These are phyloP conservation scores for Speoplatyrhinus poulsoni DNA, from an alignment of 2,113 vertebrate species.

Conservation along the genomic window DNA sequence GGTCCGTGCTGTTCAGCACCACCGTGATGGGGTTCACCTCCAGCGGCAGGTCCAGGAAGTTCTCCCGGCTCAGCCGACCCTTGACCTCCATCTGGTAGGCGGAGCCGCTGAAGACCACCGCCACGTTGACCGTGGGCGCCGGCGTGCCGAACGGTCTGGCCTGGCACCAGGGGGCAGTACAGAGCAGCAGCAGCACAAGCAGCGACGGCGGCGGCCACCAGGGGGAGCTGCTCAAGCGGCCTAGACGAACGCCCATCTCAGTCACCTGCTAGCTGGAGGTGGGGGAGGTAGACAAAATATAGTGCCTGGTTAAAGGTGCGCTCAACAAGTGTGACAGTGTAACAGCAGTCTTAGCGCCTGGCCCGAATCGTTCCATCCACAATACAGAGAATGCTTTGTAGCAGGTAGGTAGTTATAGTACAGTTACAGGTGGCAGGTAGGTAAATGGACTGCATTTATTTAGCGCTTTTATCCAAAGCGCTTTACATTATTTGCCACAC, in stretches of 20 bases:
- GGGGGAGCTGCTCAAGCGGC: constrained; percentile 79
- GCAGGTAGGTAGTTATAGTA: no score
- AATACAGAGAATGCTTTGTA: no score
- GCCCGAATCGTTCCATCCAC: no score
- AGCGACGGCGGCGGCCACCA: constrained; percentile 74
- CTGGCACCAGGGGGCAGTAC: constrained; percentile 65
- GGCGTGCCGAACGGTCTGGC: constrained; percentile 71
- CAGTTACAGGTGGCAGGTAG: no score
- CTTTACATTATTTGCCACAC: no score
- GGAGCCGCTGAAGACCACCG: constrained; percentile 90
- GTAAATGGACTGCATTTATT: no score
- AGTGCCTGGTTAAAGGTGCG: background rate
- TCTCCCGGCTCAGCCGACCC: constrained; percentile 86
- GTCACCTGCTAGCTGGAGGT: constrained; percentile 79
- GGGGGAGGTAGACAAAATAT: background rate
- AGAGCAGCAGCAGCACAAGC: constrained; percentile 69
- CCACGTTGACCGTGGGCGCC: constrained; percentile 76
- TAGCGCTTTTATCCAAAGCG: no score
- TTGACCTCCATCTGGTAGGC: constrained; percentile 84
- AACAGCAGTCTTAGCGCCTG: no score
- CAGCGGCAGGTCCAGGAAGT: constrained; percentile 92
- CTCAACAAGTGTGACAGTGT: no score
- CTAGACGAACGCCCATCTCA: constrained; percentile 90
- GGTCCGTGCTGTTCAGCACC: constrained; percentile 92
- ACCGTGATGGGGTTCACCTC: constrained; percentile 93